Evolutionary conservation across 2,113 vertebrate species (phyloP).

Genomic region (Psilopogon haemacephalus): DNA sequence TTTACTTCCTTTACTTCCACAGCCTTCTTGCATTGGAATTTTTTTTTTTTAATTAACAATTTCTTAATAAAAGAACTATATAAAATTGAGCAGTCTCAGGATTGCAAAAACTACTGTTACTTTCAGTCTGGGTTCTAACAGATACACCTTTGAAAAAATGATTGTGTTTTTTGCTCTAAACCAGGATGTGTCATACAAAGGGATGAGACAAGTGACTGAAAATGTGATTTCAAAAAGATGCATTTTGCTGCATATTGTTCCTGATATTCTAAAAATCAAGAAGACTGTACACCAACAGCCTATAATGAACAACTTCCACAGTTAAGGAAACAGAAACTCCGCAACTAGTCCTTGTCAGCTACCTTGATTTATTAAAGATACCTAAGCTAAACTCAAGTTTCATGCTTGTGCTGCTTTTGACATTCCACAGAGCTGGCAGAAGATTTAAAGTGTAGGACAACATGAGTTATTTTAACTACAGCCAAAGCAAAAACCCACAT

Average conservation of each 20-base stretch:
- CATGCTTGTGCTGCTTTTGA: fast-evolving
- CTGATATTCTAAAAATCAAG: neutral
- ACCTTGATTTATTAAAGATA: neutral
- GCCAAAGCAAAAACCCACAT: fast-evolving
- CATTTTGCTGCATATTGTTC: neutral
- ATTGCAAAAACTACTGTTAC: neutral
- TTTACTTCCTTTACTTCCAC: neutral
- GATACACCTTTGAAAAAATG: neutral
- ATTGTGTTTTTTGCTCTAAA: neutral
- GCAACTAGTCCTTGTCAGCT: neutral
- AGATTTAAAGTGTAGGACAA: neutral
- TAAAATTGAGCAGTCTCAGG: neutral
- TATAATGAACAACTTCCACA: neutral
- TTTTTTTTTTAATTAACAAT: too few species aligned
- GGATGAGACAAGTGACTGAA: neutral
- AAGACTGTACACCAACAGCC: neutral
- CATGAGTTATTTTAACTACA: neutral
- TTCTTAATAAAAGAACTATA: neutral
- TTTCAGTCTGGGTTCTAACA: neutral
- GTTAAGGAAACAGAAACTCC: neutral
- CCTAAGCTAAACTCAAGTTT: neutral
- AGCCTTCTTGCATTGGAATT: neutral
- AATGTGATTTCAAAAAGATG: neutral
- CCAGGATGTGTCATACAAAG: neutral
- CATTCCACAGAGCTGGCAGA: neutral